Evolutionary conservation across 2,888 invertebrate genomes (phyloP).

Genomic region (Nasonia oneida): DNA sequence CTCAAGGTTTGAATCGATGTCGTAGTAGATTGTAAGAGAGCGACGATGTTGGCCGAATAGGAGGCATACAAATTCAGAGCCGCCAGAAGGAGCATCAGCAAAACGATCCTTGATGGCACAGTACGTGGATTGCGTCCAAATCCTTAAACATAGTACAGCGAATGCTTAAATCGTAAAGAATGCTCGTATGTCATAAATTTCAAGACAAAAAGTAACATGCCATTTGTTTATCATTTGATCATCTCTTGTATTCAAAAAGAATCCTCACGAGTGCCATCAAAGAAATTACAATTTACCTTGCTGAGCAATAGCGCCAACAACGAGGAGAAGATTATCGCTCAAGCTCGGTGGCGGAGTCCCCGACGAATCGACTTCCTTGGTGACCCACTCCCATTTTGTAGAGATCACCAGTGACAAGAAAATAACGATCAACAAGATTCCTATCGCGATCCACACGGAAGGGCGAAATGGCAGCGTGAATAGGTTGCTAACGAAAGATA

Average conservation of each 20-base stretch:
- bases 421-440: slow-evolving; percentile 43
- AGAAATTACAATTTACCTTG: slow-evolving; percentile 80
- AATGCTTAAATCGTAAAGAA: neutral
- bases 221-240: neutral
- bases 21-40: slow-evolving; percentile 87
- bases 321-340: slow-evolving; percentile 81
- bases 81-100: slow-evolving; percentile 83
- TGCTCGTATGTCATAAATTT: neutral
- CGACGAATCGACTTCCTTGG: neutral
- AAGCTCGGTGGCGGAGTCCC: slow-evolving; percentile 72
- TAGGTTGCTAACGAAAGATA: slow-evolving; percentile 87
- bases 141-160: slow-evolving; percentile 31
- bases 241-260: neutral
- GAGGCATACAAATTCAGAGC: slow-evolving; percentile 88
- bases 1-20: slow-evolving; percentile 84
- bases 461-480: slow-evolving; percentile 85
- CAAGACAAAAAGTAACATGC: neutral
- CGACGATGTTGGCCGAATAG: slow-evolving; percentile 89
- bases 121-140: slow-evolving; percentile 55
- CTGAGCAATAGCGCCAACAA: slow-evolving; percentile 84
- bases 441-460: slow-evolving; percentile 83
- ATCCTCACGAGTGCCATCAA: neutral
- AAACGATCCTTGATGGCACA: slow-evolving; percentile 81
- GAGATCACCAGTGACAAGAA: slow-evolving; percentile 29
- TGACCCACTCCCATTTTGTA: slow-evolving; percentile 54